Percentiles rank a stretch among this genome's conserved stretches.
Conservation (phyloP, 2,113 vertebrate species). For the Lepisosteus oculatus region DNA sequence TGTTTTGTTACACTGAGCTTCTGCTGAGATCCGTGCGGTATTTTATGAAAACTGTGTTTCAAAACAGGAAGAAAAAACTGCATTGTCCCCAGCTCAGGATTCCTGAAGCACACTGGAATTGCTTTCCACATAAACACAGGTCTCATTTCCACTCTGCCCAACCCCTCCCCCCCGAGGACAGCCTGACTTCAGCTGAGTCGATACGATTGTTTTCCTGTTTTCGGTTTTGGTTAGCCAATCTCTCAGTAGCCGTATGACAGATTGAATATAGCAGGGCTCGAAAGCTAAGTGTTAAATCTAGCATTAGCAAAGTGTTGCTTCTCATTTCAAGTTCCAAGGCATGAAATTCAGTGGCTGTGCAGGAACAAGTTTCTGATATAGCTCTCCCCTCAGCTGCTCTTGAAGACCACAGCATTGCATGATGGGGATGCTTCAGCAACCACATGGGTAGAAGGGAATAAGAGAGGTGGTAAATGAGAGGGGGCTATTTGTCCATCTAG, state of each 20-base stretch:
- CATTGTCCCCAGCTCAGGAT: conserved; percentile 17
- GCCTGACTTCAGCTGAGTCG: neutral
- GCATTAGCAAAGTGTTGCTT: too few species aligned
- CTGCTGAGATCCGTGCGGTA: conserved; percentile 28
- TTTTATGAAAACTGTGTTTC: conserved; percentile 13
- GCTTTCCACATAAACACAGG: conserved; percentile 11
- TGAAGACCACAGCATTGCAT: too few species aligned
- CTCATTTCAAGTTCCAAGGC: too few species aligned
- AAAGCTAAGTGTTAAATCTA: too few species aligned
- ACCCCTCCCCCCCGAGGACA: conserved; percentile 19
- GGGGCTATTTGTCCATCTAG: too few species aligned
- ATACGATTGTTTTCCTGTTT: conserved; percentile 4
- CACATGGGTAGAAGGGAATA: too few species aligned
- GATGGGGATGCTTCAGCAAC: too few species aligned
- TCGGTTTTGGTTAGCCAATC: neutral
- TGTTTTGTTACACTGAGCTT: conserved; percentile 29
- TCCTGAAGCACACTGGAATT: conserved; percentile 12
- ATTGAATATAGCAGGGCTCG: conserved; percentile 7
- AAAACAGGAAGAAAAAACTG: conserved; percentile 1
- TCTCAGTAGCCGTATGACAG: neutral
- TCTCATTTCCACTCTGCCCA: conserved; percentile 13
- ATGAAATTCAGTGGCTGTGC: too few species aligned
- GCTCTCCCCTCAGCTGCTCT: too few species aligned
- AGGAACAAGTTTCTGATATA: too few species aligned
- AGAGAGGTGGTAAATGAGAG: too few species aligned